Base-by-base conservation (phyloP, 2,797 vertebrate species). In the Lepilemur ruficaudatus region DNA sequence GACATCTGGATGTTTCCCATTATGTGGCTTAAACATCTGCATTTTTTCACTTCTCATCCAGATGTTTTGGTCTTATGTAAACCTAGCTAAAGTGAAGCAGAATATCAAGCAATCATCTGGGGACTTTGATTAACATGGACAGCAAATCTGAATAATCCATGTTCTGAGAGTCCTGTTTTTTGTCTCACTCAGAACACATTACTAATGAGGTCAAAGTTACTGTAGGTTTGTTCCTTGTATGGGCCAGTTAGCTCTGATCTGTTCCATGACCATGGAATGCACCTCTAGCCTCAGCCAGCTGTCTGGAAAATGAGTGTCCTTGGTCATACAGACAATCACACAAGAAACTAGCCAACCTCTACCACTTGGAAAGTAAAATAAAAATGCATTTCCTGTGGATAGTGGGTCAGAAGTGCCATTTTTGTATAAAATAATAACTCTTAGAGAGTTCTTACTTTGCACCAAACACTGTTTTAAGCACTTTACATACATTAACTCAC, bases 11-110 rank as follows among this genome's bases (percentile, higher is more conserved):
- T 93, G 83, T 97, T 97, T 97, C 87, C 67, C 90, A 96, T 96
- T 23, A 81, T 94, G 75, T 92, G 96, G 94, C 86, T 97, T 96
- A 97, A 97, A 97, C 93, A 97, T 98, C 96, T 97, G 95, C 93
- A 97, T 98, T 97, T 94, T 97, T 96, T 97, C 92, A 93, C 87
- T 97, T 97, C 73, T 94, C 63, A 96, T 97, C 92, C 97, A 97
- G 94, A 97, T 97, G 97, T 96, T 97, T 94, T 93, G 67, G 87
- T 93, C 93, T 97, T 97, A 92, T 97, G 93, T 96, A 98, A 97
- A 98, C 89, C 83, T 96, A 92, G 48, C 89, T 92, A 97, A 95
- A 97, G 83, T 88, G 61, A 97, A 94, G 81, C 91, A 96, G 93
- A 98, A 73, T 96, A 97, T 96, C 94, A 96, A 95, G 95, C 88